Base-by-base conservation (phyloP, 2,888 invertebrate genomes). In the Zootermopsis nevadensis region DNA sequence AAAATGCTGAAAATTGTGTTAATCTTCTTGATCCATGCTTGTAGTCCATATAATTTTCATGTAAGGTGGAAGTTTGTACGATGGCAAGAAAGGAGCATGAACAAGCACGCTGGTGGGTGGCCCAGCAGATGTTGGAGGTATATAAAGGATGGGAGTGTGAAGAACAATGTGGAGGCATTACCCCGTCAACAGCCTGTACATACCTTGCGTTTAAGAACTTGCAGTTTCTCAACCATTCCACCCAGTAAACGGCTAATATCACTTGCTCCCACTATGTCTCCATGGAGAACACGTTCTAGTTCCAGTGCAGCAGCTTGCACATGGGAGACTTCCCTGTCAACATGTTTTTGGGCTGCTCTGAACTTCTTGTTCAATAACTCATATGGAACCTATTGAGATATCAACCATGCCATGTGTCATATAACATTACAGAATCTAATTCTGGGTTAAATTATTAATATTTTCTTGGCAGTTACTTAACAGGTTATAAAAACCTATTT, bases 361-460 rank as follows among this genome's bases (percentile, higher is more conserved):
- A 99, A 99, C 87, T 97, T 97, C 89, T 99, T 99, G 90, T 99
- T 99, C 86, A 99, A 92, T 79, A 99, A 94, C 90, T 99, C 99
- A 87, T 30, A 89, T 31, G 85, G 85, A 74, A 85, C 85, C 85
- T 85, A 48, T 86, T 60, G 1, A 60, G n/a, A 60, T n/a, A 48
- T n/a, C 30, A 80, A 12, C 30, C 31, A 55, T 27, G n/a, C 2
- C 76, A 42, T 27, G 42, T 77, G 15, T 38, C 4, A 35, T 53
- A 10, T 42, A 53, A 3, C 3, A n/a, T 15, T 31, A 48, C 53
- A 30, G 1, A 22, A 53, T 19, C 4, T 19, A 33, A 33, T 10
- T 69, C 22, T 69, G 31, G n/a, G 19, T 69, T 24, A 30, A 69
- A 30, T n/a, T n/a, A 69, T 19, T 48, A 48, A 1, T 42, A 15